Percentiles rank a stretch among this genome's conserved stretches.
Conservation (phyloP, 2,113 vertebrate genomes). For the Eonycteris spelaea region DNA sequence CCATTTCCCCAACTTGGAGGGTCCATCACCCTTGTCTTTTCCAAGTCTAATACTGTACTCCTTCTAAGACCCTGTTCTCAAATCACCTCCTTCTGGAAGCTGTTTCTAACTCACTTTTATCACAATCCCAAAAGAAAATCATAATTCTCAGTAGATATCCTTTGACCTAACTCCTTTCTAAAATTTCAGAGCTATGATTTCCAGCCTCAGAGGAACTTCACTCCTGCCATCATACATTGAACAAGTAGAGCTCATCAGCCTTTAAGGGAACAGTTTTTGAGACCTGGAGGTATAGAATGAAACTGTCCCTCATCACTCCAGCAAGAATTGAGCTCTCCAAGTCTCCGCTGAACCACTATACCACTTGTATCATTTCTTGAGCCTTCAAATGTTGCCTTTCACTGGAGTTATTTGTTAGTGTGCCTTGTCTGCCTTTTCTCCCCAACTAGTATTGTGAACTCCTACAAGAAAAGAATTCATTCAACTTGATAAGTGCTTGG, state of each 20-base stretch:
- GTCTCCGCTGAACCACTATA: background rate
- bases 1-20: background rate
- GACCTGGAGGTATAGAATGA: background rate
- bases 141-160: constrained; percentile 29
- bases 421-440: background rate
- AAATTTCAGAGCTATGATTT: constrained; percentile 31
- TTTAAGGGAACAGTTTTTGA: background rate
- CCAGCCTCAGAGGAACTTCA: background rate
- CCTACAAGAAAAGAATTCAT: background rate
- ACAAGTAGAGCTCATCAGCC: background rate
- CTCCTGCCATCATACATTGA: background rate
- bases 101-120: background rate
- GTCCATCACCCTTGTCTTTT: background rate
- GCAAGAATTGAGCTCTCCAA: background rate
- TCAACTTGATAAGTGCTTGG: background rate
- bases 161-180: constrained; percentile 37
- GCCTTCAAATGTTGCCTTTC: background rate
- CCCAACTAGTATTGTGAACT: background rate
- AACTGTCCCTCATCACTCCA: background rate
- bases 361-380: background rate
- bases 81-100: background rate
- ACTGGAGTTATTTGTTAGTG: background rate
- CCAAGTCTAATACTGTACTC: background rate
- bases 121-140: constrained; percentile 12
- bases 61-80: background rate